Conservation (phyloP, 2,797 vertebrate genomes). For the Apodemus agrarius region DNA sequence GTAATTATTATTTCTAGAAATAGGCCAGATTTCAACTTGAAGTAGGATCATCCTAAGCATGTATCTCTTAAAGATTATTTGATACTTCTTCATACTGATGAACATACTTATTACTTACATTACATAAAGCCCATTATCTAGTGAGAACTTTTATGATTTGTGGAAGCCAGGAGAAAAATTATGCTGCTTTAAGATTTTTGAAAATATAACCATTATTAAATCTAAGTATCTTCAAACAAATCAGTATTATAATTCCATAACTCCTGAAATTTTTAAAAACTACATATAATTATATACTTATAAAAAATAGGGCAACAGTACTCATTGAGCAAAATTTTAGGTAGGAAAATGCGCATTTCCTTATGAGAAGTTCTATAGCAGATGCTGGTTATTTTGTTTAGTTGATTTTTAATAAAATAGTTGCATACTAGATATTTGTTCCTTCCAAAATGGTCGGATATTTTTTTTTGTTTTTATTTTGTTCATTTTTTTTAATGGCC, state of each 20-base stretch:
- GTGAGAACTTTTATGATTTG: background rate
- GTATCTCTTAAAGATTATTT: background rate
- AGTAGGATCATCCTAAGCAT: background rate
- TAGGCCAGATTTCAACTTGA: background rate
- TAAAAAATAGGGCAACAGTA: background rate
- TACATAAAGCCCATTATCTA: background rate
- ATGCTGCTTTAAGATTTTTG: no score
- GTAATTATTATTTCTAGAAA: background rate
- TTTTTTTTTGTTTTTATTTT: background rate
- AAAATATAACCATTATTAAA: background rate
- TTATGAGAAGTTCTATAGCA: background rate
- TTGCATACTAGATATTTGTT: background rate
- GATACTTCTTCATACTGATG: background rate
- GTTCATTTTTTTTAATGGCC: background rate
- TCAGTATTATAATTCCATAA: background rate
- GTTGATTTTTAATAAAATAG: background rate
- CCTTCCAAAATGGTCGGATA: background rate
- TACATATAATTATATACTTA: background rate
- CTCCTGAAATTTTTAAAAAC: background rate
- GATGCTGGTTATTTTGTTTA: no score
- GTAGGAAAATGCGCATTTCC: background rate
- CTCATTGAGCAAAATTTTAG: background rate
- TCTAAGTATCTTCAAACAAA: background rate
- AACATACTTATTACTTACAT: background rate
- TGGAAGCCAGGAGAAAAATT: background rate